Percentiles rank a stretch among this genome's conserved stretches.
Conservation (phyloP, 2,113 vertebrate genomes). For the Meleagris gallopavo region DNA sequence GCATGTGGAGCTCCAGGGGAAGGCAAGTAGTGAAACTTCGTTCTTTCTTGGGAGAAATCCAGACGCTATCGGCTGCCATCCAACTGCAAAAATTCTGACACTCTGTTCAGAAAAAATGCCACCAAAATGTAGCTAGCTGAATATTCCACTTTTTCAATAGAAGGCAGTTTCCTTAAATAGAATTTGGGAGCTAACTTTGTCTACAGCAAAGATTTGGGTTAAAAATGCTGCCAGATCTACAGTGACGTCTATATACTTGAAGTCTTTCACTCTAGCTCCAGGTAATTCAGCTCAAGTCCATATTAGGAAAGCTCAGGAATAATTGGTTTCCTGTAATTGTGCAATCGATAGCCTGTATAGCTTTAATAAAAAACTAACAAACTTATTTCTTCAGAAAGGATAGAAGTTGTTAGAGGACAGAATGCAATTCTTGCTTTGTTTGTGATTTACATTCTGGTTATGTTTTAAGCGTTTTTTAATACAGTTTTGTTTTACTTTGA, state of each 20-base stretch:
- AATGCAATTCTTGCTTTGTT: neutral
- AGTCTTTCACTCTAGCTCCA: neutral
- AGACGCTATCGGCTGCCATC: slow-evolving; percentile 63
- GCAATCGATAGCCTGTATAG: neutral
- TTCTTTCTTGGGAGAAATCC: slow-evolving; percentile 65
- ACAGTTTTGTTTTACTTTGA: neutral
- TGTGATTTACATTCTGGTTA: neutral
- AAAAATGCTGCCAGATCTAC: neutral
- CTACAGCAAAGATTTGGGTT: slow-evolving; percentile 47
- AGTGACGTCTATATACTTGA: neutral
- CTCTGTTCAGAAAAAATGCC: slow-evolving; percentile 53
- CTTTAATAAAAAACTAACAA: neutral
- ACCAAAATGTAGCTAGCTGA: slow-evolving; percentile 52
- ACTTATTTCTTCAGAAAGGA: neutral
- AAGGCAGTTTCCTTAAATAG: slow-evolving; percentile 58
- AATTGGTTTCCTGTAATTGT: neutral
- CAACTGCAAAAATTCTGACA: slow-evolving; percentile 69
- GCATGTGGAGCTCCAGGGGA: slow-evolving; percentile 62
- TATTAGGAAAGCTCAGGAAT: neutral
- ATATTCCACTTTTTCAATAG: slow-evolving; percentile 50
- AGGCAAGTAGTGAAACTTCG: slow-evolving; percentile 48
- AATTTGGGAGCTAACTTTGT: slow-evolving; percentile 58
- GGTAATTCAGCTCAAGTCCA: neutral
- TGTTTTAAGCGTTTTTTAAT: neutral
- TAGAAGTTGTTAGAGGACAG: neutral